Evolutionary conservation across 1,140 invertebrate species (phyloP), one percentile per base, ranked within the genome.

Genomic region (Aphis craccivora): DNA sequence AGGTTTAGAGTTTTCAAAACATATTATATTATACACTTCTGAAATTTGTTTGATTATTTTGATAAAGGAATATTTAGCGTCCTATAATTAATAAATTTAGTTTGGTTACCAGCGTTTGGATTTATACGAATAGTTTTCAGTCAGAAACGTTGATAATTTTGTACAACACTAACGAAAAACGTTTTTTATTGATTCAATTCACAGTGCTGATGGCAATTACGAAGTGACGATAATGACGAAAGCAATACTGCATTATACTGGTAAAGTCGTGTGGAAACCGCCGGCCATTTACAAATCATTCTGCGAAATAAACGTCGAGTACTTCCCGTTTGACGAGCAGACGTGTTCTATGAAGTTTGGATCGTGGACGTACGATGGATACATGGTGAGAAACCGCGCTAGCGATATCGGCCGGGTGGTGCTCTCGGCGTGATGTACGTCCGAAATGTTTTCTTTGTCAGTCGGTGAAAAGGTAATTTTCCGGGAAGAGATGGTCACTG

Each of bases 201-300:
- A 86, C 96, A 98, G 98, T 95, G 99, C 99, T 94, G 99, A 99
- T 95, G 99, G 99, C 94, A 99, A 99, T 96, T 99, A 99, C 96
- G 98, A 99, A 96, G 98, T 99, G 95, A 99, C 98, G 94, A 98
- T 99, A 95, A 99, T 99, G 98, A 99, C 98, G 94, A 98, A 98
- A 96, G 98, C 98, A 93, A 98, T 98, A 95, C 96, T 98, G 51
- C 97, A 98, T 95, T 97, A 98, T 95, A 98, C 98, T 94, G 99
- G 99, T 37, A 98, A 97, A 95, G 98, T 99, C 53, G 96, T 98
- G 67, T 99, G 99, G 99, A 99, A 99, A 95, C 99, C 99, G 55
- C 99, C 99, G 88, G 99, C 99, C 94, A 99, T 99, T 95, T 99
- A 99, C 96, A 99, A 99, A 96, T 99, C 98, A 94, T 99, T 98